Conservation (phyloP, 2,113 vertebrate species). For the Cololabis saira region DNA sequence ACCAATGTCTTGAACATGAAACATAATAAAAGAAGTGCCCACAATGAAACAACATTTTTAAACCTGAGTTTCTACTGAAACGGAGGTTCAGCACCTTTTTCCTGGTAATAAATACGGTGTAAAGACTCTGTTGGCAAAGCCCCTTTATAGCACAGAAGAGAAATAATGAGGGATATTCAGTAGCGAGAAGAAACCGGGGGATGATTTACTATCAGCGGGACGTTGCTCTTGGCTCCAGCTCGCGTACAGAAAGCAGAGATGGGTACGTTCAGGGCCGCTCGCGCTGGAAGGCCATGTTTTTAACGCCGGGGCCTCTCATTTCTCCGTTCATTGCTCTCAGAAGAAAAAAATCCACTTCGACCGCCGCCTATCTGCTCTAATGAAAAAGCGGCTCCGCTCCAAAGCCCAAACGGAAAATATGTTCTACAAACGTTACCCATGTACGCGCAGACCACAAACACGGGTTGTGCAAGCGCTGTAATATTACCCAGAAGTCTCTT, state of each 20-base stretch:
- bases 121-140: conserved; percentile 43
- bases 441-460: conserved; percentile 36
- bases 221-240: conserved; percentile 71
- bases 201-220: conserved; percentile 77
- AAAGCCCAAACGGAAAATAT: conserved; percentile 62
- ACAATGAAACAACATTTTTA: conserved; percentile 15
- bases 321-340: conserved; percentile 60
- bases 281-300: conserved; percentile 57
- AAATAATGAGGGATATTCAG: conserved; percentile 62
- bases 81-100: conserved; percentile 53
- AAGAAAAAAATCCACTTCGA: conserved; percentile 58
- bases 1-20: no score
- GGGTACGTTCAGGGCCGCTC: conserved; percentile 67
- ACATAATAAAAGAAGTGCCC: conserved; percentile 5
- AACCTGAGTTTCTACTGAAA: conserved; percentile 32
- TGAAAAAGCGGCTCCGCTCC: conserved; percentile 47
- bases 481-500: conserved; percentile 9
- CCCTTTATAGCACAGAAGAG: conserved; percentile 32
- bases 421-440: conserved; percentile 39
- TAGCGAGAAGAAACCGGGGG: conserved; percentile 61
- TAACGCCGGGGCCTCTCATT: conserved; percentile 60
- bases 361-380: conserved; percentile 50
- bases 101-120: conserved; percentile 44
- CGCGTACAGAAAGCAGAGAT: conserved; percentile 57
- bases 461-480: conserved; percentile 17